Conservation (phyloP, 2,797 vertebrate species). For the Setipinna tenuifilis region DNA sequence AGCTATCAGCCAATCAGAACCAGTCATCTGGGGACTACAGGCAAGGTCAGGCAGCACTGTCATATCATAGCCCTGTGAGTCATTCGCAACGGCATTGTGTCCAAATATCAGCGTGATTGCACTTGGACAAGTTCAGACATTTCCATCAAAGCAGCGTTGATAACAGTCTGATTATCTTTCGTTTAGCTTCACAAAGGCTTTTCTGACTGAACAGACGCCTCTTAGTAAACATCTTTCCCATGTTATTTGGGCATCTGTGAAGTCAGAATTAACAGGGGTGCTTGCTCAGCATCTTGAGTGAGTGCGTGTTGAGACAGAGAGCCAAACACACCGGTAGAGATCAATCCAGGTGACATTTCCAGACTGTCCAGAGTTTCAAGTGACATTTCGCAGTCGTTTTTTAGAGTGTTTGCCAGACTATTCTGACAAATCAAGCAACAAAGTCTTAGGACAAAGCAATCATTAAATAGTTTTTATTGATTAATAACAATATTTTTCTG, state of each 20-base stretch:
- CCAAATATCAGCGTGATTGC: not conserved
- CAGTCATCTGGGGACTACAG: not conserved
- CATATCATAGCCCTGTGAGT: not conserved
- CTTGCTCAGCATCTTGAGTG: not conserved
- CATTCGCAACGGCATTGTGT: not conserved
- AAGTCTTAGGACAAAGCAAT: not conserved
- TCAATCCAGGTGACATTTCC: not conserved
- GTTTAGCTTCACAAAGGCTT: not conserved
- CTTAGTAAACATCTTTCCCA: not conserved
- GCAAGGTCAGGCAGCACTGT: not conserved
- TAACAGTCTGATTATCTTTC: not conserved
- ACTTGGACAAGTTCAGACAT: not conserved
- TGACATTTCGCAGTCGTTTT: not conserved
- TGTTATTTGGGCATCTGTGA: not conserved
- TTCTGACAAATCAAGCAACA: not conserved
- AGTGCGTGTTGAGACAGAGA: not conserved
- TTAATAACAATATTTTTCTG: not conserved
- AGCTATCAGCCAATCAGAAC: constrained; percentile 31
- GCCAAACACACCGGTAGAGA: not conserved
- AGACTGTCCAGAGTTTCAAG: too few relatives aligned
- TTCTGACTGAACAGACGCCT: not conserved
- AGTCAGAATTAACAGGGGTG: not conserved
- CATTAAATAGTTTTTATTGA: not conserved
- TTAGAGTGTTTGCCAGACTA: not conserved
- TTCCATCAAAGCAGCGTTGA: not conserved